phyloP scores from a whole-genome alignment of 2,113 vertebrate species.

The Butorides virescens region DNA sequence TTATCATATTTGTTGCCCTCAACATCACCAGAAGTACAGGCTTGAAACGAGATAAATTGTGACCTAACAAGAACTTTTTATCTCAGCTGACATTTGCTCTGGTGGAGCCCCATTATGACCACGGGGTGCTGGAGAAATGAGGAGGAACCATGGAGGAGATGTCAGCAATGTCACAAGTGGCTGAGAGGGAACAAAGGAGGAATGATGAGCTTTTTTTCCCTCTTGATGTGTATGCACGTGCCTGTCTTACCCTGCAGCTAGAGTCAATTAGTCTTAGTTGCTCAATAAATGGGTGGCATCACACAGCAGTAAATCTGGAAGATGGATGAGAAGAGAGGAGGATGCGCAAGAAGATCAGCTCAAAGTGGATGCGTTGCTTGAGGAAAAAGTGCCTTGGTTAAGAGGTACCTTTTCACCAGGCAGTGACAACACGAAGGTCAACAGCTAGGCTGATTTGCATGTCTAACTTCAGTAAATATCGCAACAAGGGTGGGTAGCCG shows the following conservation, averaged over 20 bases:
- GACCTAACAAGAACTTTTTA: neutral
- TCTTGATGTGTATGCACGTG: neutral
- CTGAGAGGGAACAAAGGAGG: neutral
- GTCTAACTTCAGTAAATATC: neutral
- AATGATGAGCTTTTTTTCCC: neutral
- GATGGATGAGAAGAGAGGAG: neutral
- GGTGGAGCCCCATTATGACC: accelerated
- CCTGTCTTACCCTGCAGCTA: neutral
- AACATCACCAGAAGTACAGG: neutral
- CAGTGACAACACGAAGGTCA: neutral
- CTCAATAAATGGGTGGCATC: neutral
- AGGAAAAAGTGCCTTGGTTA: neutral
- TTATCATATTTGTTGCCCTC: too few relatives aligned
- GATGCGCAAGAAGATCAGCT: neutral
- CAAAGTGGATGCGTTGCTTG: neutral
- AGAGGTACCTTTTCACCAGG: neutral
- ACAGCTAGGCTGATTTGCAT: neutral
- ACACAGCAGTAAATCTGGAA: neutral
- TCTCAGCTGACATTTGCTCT: neutral
- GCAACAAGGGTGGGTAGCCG: neutral
- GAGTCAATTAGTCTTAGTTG: neutral
- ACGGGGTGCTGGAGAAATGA: accelerated
- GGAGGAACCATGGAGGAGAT: neutral
- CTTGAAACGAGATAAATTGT: neutral
- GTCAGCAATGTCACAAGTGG: neutral